Base-by-base conservation (phyloP, 2,797 vertebrate species). In the Naso thynnoides region DNA sequence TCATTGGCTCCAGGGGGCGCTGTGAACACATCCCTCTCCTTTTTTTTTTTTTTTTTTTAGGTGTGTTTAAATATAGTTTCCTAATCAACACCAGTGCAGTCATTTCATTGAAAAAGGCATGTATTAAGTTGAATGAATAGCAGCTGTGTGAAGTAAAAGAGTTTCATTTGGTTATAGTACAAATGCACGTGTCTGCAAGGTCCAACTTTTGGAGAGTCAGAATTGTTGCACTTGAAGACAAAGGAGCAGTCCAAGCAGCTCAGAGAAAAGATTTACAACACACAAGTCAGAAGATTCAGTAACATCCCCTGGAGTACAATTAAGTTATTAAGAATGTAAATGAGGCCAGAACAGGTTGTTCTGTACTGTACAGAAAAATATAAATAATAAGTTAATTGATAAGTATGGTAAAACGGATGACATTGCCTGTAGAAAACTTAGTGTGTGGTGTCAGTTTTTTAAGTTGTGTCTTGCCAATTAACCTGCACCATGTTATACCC, bases 401-500 rank as follows among this genome's bases (percentile, higher is more conserved):
- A 36, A 10, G 18, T 4, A n/a, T 0, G 18, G 39, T 4, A 41
- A 42, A 44, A 42, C 8, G 29, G 54, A 9, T 24, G n/a, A 36
- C 21, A 7, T 6, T 13, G 6, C 8, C 9, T 21, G 8, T 16
- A 16, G 8, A 39, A 41, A 49, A 14, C 11, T 33, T 1, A 58
- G 10, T 23, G 5, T 44, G 27, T 24, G 8, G 15, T 31, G 49
- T 54, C n/a, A 44, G 3, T 14, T 11, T 21, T 23, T 3, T 2
- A 61, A 24, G 15, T 8, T n/a, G 11, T 0, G 1, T 27, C 53
- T 21, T 21, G 18, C 44, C 7, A 41, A 4, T 10, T 6, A 39
- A 33, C 10, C 38, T 24, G 14, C 26, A 19, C 23, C 1, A 0
- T 81, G 79, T 39, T 50, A 24, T 82, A 54, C 62, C 21, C 1